A percentile compares a stretch with the other conserved stretches of the same genome.
Evolutionary conservation across 2,797 vertebrate genomes (phyloP).

Genomic region (Morus bassanus): DNA sequence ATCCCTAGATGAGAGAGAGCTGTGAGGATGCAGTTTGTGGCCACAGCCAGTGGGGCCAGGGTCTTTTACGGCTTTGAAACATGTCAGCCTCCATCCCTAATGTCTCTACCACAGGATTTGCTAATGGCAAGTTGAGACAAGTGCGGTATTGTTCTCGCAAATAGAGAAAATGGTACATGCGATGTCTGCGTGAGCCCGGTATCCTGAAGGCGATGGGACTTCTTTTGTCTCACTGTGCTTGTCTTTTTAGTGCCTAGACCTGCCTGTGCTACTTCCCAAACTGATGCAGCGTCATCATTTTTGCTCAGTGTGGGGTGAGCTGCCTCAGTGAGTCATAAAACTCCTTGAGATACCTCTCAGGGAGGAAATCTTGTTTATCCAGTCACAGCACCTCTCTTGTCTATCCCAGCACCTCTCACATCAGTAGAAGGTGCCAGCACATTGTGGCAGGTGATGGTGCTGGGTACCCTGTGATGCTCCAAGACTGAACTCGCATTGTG

Average conservation of each 20-base stretch:
- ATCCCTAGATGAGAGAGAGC: constrained; percentile 74
- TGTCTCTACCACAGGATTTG: neutral
- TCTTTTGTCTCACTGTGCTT: neutral
- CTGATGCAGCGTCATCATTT: fast-evolving
- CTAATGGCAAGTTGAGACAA: neutral
- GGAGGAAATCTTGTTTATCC: neutral
- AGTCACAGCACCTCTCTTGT: neutral
- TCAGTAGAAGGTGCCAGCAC: neutral
- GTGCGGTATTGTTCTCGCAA: neutral
- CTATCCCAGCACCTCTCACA: neutral
- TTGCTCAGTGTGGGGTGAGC: neutral
- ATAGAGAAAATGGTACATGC: fast-evolving
- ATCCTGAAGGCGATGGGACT: fast-evolving
- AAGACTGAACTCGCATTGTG: fast-evolving
- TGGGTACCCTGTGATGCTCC: neutral
- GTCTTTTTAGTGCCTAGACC: neutral
- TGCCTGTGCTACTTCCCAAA: neutral
- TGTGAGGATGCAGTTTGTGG: neutral
- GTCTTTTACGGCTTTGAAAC: neutral
- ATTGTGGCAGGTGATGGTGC: fast-evolving
- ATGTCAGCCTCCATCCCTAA: fast-evolving
- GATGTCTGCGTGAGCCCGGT: neutral
- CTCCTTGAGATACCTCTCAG: neutral
- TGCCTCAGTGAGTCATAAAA: neutral
- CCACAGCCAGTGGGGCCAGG: fast-evolving